Base-by-base conservation (phyloP, 2,888 invertebrate genomes). In the Amiota minor region DNA sequence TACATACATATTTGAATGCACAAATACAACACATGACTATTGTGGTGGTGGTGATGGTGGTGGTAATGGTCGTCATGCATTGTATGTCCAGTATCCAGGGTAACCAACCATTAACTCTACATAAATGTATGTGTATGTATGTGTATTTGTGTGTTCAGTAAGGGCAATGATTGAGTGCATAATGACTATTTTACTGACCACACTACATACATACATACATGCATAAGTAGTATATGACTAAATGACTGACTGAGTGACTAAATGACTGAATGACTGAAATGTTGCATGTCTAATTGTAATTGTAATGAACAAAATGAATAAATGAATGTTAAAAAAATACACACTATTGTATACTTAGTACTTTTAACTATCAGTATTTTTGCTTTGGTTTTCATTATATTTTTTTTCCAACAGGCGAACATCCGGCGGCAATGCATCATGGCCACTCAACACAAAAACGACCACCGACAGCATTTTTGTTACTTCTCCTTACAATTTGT, bases 351-450 rank as follows among this genome's bases (percentile, higher is more conserved):
- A 35, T 35, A 35, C 0, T 3, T 35, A 35, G 23, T 35, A 35
- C 35, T 12, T n/a, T n/a, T 49, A 53, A 3, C 45, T 2, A 18
- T 71, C 56, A 35, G n/a, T 11, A 61, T 68, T 62, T 70, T 9
- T 56, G 55, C 11, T 35, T 73, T 14, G 16, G 47, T 6, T 59
- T 62, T 50, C 46, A 68, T 59, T 47, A 18, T 49, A 10, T 55
- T n/a, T 49, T 56, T 55, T n/a, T 49, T 56, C 65, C 47, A 20
- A 10, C 92, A 95, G 95, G 95, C 85, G 95, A 95, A 91, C 95
- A 95, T 89, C 95, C 95, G 83, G 95, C 95, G 73, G 95, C 95
- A 64, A 95, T 95, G 95, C 95, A 95, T 90, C 94, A 95, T 83
- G 93, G 94, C 68, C 91, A 82, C 73, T 85, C 88, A 64, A 77